Conservation (phyloP, 1,140 invertebrate genomes). For the Calliphora vicina region DNA sequence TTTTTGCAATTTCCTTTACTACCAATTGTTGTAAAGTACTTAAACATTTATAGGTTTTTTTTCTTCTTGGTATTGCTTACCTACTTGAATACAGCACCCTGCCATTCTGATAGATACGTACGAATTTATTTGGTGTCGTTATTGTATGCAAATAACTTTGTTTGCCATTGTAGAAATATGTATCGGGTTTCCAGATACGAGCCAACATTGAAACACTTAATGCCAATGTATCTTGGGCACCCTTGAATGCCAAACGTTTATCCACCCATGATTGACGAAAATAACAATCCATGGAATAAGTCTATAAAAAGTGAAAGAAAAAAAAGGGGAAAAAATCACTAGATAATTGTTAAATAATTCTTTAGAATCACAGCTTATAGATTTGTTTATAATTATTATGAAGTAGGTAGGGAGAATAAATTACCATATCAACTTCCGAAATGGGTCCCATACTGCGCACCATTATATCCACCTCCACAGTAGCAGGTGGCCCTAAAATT, state of each 20-base stretch:
- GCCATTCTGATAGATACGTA: slow-evolving; percentile 82
- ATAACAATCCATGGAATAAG: slow-evolving; percentile 91
- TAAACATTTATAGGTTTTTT: no score
- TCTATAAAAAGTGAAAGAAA: slow-evolving; percentile 66
- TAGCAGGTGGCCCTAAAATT: slow-evolving; percentile 74
- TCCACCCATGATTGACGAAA: slow-evolving; percentile 84
- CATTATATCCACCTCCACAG: slow-evolving; percentile 86
- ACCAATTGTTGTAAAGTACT: no score
- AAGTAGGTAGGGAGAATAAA: slow-evolving; percentile 40
- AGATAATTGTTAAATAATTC: slow-evolving; percentile 18
- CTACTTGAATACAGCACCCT: slow-evolving; percentile 83
- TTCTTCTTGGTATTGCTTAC: slow-evolving; percentile 17
- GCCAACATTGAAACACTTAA: slow-evolving; percentile 80
- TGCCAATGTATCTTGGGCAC: slow-evolving; percentile 71
- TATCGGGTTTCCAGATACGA: slow-evolving; percentile 90
- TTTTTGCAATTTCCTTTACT: no score
- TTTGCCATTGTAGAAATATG: slow-evolving; percentile 87
- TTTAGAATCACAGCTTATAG: no score
- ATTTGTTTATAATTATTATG: neutral
- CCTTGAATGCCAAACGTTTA: slow-evolving; percentile 73
- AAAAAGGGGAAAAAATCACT: slow-evolving; percentile 5
- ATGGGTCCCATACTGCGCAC: slow-evolving; percentile 89
- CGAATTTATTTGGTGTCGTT: slow-evolving; percentile 89
- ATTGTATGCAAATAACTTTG: slow-evolving; percentile 88
- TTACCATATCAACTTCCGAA: slow-evolving; percentile 88